A percentile compares a stretch with the other conserved stretches of the same genome.
Conservation (phyloP, 2,888 invertebrate species). For the Arctia plantaginis region DNA sequence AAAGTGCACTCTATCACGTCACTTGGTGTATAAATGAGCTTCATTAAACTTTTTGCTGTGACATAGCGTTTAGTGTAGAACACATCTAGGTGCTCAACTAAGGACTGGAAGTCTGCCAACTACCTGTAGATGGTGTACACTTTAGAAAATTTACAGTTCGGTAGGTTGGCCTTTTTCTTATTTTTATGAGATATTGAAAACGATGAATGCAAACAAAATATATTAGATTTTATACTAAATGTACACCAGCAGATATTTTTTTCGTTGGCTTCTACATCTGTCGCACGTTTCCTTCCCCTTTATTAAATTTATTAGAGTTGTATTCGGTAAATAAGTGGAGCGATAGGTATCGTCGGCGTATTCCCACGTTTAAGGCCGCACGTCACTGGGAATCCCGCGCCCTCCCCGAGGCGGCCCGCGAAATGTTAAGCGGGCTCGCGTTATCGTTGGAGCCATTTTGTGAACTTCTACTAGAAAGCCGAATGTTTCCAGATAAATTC, state of each 20-base stretch:
- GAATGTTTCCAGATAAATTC: constrained; percentile 55
- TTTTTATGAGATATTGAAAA: constrained; percentile 58
- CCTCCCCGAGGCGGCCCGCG: constrained; percentile 59
- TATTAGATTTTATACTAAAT: constrained; percentile 48
- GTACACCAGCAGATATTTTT: constrained; percentile 51
- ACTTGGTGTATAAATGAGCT: constrained; percentile 39
- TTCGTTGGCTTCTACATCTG: constrained; percentile 61
- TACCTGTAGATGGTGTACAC: constrained; percentile 79
- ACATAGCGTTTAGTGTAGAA: constrained; percentile 67
- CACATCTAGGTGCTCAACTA: constrained; percentile 73
- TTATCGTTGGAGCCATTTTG: constrained; percentile 72
- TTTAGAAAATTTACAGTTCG: constrained; percentile 67
- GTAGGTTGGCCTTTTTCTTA: constrained; percentile 61
- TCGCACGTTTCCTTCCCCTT: constrained; percentile 74
- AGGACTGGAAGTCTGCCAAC: constrained; percentile 80
- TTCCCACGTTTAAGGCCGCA: constrained; percentile 60
- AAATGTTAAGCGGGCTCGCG: constrained; percentile 73
- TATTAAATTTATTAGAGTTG: constrained; percentile 81
- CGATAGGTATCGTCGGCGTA: constrained; percentile 69
- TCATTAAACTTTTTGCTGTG: constrained; percentile 71
- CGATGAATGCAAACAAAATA: constrained; percentile 59
- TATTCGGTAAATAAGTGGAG: constrained; percentile 76
- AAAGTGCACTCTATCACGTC: constrained; percentile 25
- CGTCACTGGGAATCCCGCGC: constrained; percentile 74
- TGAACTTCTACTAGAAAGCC: constrained; percentile 60